phyloP scores from a whole-genome alignment of 2,888 invertebrate species.

The Orthosia gracilis region DNA sequence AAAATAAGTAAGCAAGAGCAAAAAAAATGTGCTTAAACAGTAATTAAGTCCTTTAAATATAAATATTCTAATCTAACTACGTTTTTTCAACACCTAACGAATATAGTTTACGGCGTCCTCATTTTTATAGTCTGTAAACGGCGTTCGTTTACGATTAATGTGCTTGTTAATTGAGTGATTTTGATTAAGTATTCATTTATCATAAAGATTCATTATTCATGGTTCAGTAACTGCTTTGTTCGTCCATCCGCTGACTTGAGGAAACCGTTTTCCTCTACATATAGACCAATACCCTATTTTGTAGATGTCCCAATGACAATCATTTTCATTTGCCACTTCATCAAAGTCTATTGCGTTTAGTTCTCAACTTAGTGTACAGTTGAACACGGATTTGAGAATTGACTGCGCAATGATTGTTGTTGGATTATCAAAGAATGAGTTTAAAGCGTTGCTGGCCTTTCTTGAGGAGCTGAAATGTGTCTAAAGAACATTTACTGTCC shows the following conservation, averaged over 20 bases:
- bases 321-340: background rate
- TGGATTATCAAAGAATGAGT: no score
- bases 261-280: background rate
- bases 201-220: background rate
- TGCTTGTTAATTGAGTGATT: constrained; percentile 5
- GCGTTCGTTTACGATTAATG: constrained; percentile 21
- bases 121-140: constrained; percentile 12
- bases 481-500: no score
- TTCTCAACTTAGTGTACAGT: no score
- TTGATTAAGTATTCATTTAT: constrained; percentile 10
- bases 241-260: constrained; percentile 4
- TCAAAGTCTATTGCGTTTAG: no score
- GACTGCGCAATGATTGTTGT: no score
- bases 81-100: background rate
- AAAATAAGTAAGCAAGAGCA: no score
- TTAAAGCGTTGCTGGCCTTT: no score
- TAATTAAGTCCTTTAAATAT: no score
- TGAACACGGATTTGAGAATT: no score
- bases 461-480: no score
- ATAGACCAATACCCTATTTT: no score
- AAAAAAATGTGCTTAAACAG: background rate
- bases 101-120: constrained; percentile 29
- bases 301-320: background rate
- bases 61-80: background rate
- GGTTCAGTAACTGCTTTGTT: background rate